These are phyloP conservation scores for Amphibalanus amphitrite DNA, from an alignment of 1,140 invertebrate genomes.

Conservation along the genomic window DNA sequence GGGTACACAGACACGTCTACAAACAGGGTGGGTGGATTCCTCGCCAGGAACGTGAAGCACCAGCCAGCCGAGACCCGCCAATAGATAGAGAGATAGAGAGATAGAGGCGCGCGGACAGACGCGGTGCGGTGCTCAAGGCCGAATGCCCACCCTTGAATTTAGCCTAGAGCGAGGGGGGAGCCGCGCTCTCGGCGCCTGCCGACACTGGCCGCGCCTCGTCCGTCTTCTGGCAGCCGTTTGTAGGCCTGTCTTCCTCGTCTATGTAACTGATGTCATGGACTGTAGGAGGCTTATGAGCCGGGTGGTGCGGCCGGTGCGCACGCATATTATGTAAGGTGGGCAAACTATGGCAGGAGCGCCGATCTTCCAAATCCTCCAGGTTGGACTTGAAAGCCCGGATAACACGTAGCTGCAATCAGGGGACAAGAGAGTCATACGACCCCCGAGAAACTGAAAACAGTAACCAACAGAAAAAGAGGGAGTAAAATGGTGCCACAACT, in stretches of 20 bases:
- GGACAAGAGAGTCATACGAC: conserved; percentile 24
- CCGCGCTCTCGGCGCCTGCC: conserved; percentile 9
- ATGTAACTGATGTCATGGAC: conserved; percentile 80
- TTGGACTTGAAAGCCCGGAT: conserved; percentile 99
- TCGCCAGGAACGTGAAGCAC: neutral
- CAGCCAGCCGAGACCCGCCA: conserved; percentile 7
- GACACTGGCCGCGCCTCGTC: neutral
- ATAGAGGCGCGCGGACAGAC: too few relatives aligned
- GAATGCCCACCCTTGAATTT: conserved; percentile 8
- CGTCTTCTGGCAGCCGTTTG: conserved; percentile 15
- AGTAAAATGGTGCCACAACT: conserved; percentile 16
- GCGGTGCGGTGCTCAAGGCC: neutral
- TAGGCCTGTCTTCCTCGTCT: conserved; percentile 52
- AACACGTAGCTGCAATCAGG: conserved; percentile 91
- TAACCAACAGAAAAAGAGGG: conserved; percentile 17
- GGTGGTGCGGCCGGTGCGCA: conserved; percentile 56
- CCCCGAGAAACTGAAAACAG: conserved; percentile 16
- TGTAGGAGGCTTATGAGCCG: conserved; percentile 50
- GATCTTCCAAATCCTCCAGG: conserved; percentile 98
- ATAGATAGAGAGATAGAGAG: too few relatives aligned
- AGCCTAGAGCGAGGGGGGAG: conserved; percentile 5
- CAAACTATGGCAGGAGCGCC: conserved; percentile 91
- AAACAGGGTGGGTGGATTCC: too few relatives aligned
- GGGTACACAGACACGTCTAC: conserved; percentile 7
- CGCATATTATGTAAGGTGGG: conserved; percentile 87